phyloP scores from a whole-genome alignment of 2,113 vertebrate species.

The Brachypodius melanocephalos region DNA sequence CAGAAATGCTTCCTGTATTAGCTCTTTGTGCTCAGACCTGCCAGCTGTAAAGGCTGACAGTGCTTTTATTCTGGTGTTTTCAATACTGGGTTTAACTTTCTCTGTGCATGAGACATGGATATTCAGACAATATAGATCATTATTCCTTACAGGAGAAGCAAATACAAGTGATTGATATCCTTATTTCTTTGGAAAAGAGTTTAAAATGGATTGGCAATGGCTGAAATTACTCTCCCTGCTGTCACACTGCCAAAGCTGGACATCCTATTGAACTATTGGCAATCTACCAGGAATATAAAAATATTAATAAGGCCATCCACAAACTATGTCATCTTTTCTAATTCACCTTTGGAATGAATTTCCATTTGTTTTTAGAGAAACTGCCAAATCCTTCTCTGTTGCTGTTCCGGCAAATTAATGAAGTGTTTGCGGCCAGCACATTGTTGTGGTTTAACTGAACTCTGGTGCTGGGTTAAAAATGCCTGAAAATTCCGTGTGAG shows the following conservation, averaged over 20 bases:
- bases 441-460: not conserved
- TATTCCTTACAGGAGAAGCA: not conserved
- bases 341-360: not conserved
- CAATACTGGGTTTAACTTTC: not conserved
- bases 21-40: not conserved
- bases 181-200: slow-evolving; percentile 31
- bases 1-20: not conserved
- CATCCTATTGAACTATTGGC: not conserved
- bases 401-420: slow-evolving; percentile 5
- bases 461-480: not conserved
- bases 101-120: not conserved
- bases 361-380: not conserved
- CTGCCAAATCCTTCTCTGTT: not conserved
- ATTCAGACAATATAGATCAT: not conserved
- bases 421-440: not conserved
- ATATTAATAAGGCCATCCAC: not conserved
- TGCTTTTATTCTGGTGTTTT: not conserved
- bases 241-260: slow-evolving; percentile 14
- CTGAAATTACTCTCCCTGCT: slow-evolving; percentile 12
- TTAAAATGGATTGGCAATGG: slow-evolving; percentile 44
- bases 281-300: slow-evolving; percentile 11
- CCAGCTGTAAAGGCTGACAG: not conserved
- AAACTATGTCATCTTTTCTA: not conserved
- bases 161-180: not conserved
- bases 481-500: not conserved